Conservation (phyloP, 1,140 invertebrate species). For the Ostrea edulis region DNA sequence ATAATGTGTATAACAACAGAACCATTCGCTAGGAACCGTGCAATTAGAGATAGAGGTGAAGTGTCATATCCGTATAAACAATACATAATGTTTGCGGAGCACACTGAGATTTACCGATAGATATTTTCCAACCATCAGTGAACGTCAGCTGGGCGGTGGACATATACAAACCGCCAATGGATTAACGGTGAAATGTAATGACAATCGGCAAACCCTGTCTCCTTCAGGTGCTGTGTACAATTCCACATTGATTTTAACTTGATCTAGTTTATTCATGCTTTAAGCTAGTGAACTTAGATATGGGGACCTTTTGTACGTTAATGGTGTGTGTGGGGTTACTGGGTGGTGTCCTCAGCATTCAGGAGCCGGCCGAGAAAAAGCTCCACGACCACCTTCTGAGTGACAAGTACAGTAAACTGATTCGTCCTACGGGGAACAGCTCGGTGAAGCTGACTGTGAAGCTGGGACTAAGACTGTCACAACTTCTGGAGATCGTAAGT, state of each 20-base stretch:
- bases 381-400: constrained; percentile 40
- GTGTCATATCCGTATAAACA: constrained; percentile 9
- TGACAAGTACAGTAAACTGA: constrained; percentile 19
- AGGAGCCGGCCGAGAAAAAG: constrained; percentile 45
- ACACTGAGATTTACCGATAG: not conserved
- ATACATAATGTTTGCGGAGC: not conserved
- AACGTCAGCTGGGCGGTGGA: not conserved
- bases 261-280: not conserved
- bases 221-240: not conserved
- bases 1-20: constrained; percentile 16
- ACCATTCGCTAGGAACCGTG: not conserved
- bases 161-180: no score
- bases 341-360: not conserved
- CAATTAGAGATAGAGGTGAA: constrained; percentile 7
- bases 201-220: not conserved
- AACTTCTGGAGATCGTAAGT: constrained; percentile 97
- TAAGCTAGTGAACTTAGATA: not conserved
- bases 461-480: constrained; percentile 92
- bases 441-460: constrained; percentile 94
- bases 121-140: not conserved
- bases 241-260: constrained; percentile 26
- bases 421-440: constrained; percentile 89
- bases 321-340: not conserved
- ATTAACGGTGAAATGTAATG: not conserved
- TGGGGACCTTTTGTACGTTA: not conserved